A percentile compares a stretch with the other conserved stretches of the same genome.
phyloP scores from a whole-genome alignment of 1,140 invertebrate genomes.

The Paracyclopina nana region DNA sequence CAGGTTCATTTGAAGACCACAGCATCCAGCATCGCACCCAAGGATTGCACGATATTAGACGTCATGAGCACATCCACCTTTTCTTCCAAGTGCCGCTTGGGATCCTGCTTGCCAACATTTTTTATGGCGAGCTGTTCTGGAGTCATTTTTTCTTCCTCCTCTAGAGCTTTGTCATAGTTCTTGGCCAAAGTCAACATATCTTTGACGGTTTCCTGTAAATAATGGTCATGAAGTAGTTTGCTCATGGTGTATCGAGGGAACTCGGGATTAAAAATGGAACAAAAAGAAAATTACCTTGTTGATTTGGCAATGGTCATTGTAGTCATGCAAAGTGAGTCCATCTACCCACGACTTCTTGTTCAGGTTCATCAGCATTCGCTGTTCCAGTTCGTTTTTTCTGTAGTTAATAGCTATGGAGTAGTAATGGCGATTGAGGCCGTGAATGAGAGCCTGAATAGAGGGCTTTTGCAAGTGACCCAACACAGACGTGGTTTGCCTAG shows the following conservation, averaged over 20 bases:
- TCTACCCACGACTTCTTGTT: conserved; percentile 99
- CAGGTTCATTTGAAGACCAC: conserved; percentile 68
- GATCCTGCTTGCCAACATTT: conserved; percentile 98
- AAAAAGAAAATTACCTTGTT: conserved; percentile 32
- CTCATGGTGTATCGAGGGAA: too few species aligned
- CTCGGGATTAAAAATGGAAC: background rate
- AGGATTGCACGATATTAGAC: conserved; percentile 93
- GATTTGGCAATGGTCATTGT: conserved; percentile 73
- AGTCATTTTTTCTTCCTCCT: conserved; percentile 99
- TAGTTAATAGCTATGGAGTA: conserved; percentile 99
- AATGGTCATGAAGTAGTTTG: too few species aligned
- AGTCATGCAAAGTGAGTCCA: conserved; percentile 81
- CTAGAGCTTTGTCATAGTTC: conserved; percentile 94
- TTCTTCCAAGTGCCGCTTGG: conserved; percentile 97
- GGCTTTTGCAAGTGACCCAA: conserved; percentile 96
- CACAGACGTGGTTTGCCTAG: conserved; percentile 95
- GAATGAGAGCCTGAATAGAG: conserved; percentile 97
- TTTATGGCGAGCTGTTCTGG: conserved; percentile 97
- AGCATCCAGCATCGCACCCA: conserved; percentile 95
- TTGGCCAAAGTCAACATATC: conserved; percentile 95
- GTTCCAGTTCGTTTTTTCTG: conserved; percentile 78
- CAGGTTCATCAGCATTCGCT: conserved; percentile 96
- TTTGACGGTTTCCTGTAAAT: conserved; percentile 54
- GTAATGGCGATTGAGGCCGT: conserved; percentile 95
- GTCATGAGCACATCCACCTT: conserved; percentile 89